Evolutionary conservation across 2,797 vertebrate genomes (phyloP), one percentile per base, ranked within the genome.

Genomic region (Trachops cirrhosus): DNA sequence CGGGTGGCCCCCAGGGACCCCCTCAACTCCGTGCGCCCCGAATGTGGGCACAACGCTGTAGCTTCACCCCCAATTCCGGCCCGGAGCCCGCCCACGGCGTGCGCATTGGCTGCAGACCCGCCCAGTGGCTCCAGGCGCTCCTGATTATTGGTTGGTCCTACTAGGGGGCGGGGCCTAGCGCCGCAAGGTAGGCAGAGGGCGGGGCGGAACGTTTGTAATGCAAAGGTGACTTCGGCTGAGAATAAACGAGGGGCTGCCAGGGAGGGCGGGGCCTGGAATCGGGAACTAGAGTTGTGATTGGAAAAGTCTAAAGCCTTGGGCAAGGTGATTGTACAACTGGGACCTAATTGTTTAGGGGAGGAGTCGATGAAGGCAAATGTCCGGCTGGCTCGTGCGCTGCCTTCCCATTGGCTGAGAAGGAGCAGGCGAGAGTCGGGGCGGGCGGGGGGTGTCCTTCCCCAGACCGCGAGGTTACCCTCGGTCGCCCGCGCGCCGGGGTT

Each of bases 361-460:
- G 95, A 94, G 73, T n/a, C 93, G 16, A 44, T 21, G 37, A 29
- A 57, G 62, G 67, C 41, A 15, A 54, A 92, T 48, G 96, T 75
- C 97, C 85, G 62, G 89, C 94, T 34, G 74, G 86, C 92, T 68
- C 2, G 57, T 54, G 95, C 92, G 48, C 96, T 57, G 93, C 68
- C 67, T 96, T 67, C 71, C 91, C 59, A 98, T 98, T 98, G 98
- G 98, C 97, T 93, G 95, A 48, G 92, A 41, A 15, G 14, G 96
- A 98, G 98, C 98, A 98, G 98, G 98, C 96, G 98, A 98, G 98
- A 96, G 97, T 95, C 93, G 9, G 95, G 89, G 84, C 29, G 97
- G 98, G 96, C 79, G 74, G 97, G 96, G 95, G 73, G 71, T 12
- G n/a, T 14, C 15, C 18, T 62, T 84, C 93, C 52, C 86, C 85